Percentiles rank a stretch among this genome's conserved stretches.
phyloP scores from a whole-genome alignment of 2,888 invertebrate genomes.

The Bombyx huttoni region DNA sequence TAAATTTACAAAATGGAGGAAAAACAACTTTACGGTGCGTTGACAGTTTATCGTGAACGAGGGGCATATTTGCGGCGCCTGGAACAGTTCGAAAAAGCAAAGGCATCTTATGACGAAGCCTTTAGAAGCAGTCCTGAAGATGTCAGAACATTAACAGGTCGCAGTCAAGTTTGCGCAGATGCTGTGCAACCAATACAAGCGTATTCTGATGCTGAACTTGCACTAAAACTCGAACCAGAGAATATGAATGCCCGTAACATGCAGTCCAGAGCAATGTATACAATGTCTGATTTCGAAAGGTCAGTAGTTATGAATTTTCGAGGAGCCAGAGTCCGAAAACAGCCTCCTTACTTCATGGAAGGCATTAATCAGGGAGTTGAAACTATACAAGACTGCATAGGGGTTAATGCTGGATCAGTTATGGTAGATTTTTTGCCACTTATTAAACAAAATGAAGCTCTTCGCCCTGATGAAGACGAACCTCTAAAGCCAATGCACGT shows the following conservation, averaged over 20 bases:
- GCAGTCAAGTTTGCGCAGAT: conserved; percentile 57
- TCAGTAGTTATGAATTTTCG: conserved; percentile 60
- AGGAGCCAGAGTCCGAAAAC: conserved; percentile 37
- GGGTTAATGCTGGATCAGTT: conserved; percentile 51
- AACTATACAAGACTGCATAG: conserved; percentile 62
- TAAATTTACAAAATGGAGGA: conserved; percentile 39
- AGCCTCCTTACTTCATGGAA: conserved; percentile 58
- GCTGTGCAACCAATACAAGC: conserved; percentile 56
- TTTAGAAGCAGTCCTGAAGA: conserved; percentile 40
- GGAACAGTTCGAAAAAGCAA: conserved; percentile 60
- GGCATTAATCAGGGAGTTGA: conserved; percentile 61
- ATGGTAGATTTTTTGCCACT: conserved; percentile 55
- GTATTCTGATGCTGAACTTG: conserved; percentile 52
- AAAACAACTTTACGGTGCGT: conserved; percentile 45
- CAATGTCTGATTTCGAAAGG: conserved; percentile 59
- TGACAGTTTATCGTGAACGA: conserved; percentile 57
- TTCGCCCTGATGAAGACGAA: conserved; percentile 25
- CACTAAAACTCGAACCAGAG: conserved; percentile 46
- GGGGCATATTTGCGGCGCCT: conserved; percentile 52
- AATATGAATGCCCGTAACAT: conserved; percentile 59
- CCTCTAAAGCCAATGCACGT: conserved; percentile 31
- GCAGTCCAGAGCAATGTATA: conserved; percentile 60
- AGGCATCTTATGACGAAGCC: conserved; percentile 54
- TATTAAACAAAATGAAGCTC: conserved; percentile 47
- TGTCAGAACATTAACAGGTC: conserved; percentile 46